These are phyloP conservation scores for Microcebus lehilahytsara DNA, from an alignment of 2,113 vertebrate species.

Conservation along the genomic window DNA sequence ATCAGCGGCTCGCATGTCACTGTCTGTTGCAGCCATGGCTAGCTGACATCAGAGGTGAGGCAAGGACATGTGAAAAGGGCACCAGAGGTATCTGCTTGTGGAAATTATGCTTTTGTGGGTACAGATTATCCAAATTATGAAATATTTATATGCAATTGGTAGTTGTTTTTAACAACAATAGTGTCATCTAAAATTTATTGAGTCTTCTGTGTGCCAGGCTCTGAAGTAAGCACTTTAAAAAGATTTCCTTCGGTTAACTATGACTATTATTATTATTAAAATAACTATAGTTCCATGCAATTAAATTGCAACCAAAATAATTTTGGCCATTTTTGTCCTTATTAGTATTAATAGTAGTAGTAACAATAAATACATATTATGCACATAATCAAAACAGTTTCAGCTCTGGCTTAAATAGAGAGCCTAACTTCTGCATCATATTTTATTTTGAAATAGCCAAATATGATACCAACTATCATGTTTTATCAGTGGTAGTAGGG, in stretches of 20 bases:
- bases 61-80: not conserved
- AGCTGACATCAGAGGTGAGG: not conserved
- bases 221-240: not conserved
- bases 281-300: not conserved
- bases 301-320: slow-evolving; percentile 11
- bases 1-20: not conserved
- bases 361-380: not conserved
- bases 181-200: not conserved
- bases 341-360: not conserved
- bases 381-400: not conserved
- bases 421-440: not conserved
- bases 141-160: not conserved
- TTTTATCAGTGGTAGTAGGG: not conserved
- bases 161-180: not conserved
- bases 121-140: not conserved
- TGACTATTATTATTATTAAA: not conserved
- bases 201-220: not conserved
- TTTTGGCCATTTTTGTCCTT: not conserved
- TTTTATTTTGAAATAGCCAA: slow-evolving; percentile 18
- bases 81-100: not conserved
- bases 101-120: not conserved
- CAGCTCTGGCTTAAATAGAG: not conserved
- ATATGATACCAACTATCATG: not conserved
- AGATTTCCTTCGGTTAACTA: not conserved
- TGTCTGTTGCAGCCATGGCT: not conserved